A percentile compares a stretch with the other conserved stretches of the same genome.
phyloP scores from a whole-genome alignment of 1,140 invertebrate species.

The Neodiprion pinetum region DNA sequence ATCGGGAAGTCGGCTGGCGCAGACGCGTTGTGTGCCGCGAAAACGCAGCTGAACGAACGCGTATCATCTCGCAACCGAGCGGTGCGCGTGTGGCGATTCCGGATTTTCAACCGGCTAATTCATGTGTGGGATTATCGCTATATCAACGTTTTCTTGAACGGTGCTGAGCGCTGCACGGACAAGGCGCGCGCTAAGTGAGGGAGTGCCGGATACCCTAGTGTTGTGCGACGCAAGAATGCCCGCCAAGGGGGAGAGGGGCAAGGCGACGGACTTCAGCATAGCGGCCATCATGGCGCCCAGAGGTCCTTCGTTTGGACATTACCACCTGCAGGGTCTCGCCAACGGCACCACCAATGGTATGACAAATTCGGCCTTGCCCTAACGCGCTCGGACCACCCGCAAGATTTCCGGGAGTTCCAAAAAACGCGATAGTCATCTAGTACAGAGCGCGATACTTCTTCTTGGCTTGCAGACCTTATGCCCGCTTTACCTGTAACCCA shows the following conservation, averaged over 20 bases:
- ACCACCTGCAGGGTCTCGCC: slow-evolving; percentile 56
- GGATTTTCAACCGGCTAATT: not conserved
- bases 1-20: slow-evolving; percentile 62
- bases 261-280: slow-evolving; percentile 71
- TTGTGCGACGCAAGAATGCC: slow-evolving; percentile 55
- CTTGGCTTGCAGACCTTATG: not conserved
- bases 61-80: not conserved
- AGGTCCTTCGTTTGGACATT: slow-evolving; percentile 60
- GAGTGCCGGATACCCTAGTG: slow-evolving; percentile 19
- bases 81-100: not conserved
- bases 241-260: slow-evolving; percentile 59
- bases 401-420: slow-evolving; percentile 41
- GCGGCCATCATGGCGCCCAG: slow-evolving; percentile 70
- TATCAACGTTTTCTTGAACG: no score
- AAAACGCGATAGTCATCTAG: no score
- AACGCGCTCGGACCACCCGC: slow-evolving; percentile 48
- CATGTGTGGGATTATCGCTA: not conserved
- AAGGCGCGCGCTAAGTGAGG: slow-evolving; percentile 8
- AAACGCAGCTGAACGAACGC: slow-evolving; percentile 9
- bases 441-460: no score
- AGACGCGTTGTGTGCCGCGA: slow-evolving; percentile 55
- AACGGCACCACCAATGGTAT: slow-evolving; percentile 34
- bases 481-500: no score
- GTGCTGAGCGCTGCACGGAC: not conserved
- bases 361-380: slow-evolving; percentile 44